These are phyloP conservation scores for Epinephelus coioides DNA, from an alignment of 2,797 vertebrate genomes.

Conservation along the genomic window DNA sequence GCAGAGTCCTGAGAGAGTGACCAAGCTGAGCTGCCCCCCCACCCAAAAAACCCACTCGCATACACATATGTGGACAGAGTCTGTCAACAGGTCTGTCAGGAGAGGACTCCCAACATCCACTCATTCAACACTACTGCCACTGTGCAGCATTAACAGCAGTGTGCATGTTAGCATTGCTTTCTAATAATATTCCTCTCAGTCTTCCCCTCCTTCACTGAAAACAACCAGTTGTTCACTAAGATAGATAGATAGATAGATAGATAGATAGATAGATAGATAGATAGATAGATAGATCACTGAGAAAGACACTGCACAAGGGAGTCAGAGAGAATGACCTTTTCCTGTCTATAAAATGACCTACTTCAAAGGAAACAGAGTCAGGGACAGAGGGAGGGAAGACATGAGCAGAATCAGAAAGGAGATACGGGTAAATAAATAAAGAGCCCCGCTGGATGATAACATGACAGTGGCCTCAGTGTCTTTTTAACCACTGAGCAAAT, in stretches of 20 bases:
- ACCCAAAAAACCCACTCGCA: conserved; percentile 12
- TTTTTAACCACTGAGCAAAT: conserved; percentile 76
- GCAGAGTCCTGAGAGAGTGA: conserved; percentile 66
- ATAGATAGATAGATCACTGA: conserved; percentile 14
- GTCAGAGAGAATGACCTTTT: conserved; percentile 63
- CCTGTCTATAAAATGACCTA: conserved; percentile 67
- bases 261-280: conserved; percentile 1
- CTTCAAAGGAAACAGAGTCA: conserved; percentile 68
- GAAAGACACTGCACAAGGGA: neutral
- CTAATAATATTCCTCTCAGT: conserved; percentile 54
- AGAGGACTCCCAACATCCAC: conserved; percentile 73
- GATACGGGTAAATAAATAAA: conserved; percentile 70
- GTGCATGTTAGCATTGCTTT: conserved; percentile 72
- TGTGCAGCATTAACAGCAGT: conserved; percentile 68
- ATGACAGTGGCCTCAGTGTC: conserved; percentile 58
- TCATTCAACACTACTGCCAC: conserved; percentile 71
- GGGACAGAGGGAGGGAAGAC: conserved; percentile 40
- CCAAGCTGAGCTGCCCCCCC: conserved; percentile 42
- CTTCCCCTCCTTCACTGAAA: conserved; percentile 12
- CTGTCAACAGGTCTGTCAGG: conserved; percentile 75
- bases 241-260: neutral
- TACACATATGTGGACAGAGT: conserved; percentile 62
- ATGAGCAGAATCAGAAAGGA: conserved; percentile 70
- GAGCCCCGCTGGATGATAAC: conserved; percentile 59
- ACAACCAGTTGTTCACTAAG: conserved; percentile 30